Percentiles rank a stretch among this genome's conserved stretches.
These are phyloP conservation scores for Harpegnathos saltator DNA, from an alignment of 1,140 invertebrate species.

Conservation along the genomic window DNA sequence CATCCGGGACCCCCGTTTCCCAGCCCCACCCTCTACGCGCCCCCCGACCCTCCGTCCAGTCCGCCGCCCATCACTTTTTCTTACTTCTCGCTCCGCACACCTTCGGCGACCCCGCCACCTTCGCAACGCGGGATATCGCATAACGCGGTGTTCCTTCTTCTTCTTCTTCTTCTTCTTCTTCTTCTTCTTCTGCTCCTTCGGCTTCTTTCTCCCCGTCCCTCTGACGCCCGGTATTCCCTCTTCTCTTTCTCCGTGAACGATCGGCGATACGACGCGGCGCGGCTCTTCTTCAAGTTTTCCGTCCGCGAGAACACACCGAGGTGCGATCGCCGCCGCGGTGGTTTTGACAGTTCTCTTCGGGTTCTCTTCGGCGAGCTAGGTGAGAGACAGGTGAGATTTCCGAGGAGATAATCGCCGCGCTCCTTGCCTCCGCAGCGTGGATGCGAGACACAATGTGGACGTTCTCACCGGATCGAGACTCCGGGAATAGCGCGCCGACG, in stretches of 20 bases:
- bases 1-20: slow-evolving; percentile 79
- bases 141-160: slow-evolving; percentile 67
- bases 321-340: slow-evolving; percentile 39
- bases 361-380: slow-evolving; percentile 50
- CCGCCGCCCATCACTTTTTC: slow-evolving; percentile 65
- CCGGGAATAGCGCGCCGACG: slow-evolving; percentile 25
- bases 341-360: slow-evolving; percentile 58
- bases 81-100: slow-evolving; percentile 66
- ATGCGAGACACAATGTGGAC: slow-evolving; percentile 72
- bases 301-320: slow-evolving; percentile 22
- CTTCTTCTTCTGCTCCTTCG: slow-evolving; percentile 4
- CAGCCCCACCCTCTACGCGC: slow-evolving; percentile 66
- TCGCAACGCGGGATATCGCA: slow-evolving; percentile 75
- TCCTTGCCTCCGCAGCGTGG: slow-evolving; percentile 45
- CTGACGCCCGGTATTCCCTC: slow-evolving; percentile 11
- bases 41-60: slow-evolving; percentile 48
- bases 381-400: slow-evolving; percentile 52
- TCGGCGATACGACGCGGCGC: slow-evolving; percentile 64
- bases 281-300: slow-evolving; percentile 60
- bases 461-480: slow-evolving; percentile 57
- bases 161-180: slow-evolving; percentile 53
- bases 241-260: slow-evolving; percentile 58
- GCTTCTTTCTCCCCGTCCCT: slow-evolving; percentile 38
- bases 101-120: slow-evolving; percentile 73
- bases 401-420: slow-evolving; percentile 56